Conservation (phyloP, 1,140 invertebrate genomes). For the Danaus melanippus region DNA sequence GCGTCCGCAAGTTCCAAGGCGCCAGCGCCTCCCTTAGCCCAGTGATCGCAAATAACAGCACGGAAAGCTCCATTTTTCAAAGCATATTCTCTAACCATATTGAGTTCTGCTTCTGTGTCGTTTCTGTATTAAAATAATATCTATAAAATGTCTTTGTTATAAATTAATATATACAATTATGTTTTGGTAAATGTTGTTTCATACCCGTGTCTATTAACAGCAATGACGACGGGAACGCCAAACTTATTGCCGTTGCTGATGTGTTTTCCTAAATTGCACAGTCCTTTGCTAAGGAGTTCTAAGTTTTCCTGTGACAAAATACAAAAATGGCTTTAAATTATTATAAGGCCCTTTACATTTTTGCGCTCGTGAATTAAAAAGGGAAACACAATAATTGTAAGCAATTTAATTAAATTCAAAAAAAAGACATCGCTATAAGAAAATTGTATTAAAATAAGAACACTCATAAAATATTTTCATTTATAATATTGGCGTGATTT, state of each 20-base stretch:
- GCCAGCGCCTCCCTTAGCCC: conserved; percentile 92
- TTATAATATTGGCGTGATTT: too few species aligned
- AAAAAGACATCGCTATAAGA: too few species aligned
- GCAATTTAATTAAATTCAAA: too few species aligned
- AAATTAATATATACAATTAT: too few species aligned
- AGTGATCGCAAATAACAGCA: conserved; percentile 92
- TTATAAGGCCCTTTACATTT: background rate
- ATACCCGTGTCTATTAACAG: conserved; percentile 91
- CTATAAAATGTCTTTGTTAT: too few species aligned
- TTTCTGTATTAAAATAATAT: conserved; percentile 72
- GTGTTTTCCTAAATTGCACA: conserved; percentile 94
- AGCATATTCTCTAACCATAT: conserved; percentile 83
- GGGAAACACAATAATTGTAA: too few species aligned
- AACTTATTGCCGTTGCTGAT: conserved; percentile 93
- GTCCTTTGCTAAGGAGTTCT: conserved; percentile 88
- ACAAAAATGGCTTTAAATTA: conserved; percentile 2
- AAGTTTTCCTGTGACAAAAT: conserved; percentile 83
- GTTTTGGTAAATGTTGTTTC: conserved; percentile 30
- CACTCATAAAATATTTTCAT: too few species aligned
- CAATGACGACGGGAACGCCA: conserved; percentile 96
- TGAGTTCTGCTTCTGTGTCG: conserved; percentile 89
- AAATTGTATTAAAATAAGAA: too few species aligned
- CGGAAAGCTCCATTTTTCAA: conserved; percentile 85
- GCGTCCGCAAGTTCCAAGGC: conserved; percentile 90
- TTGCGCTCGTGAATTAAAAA: too few species aligned